These are phyloP conservation scores for Cylas formicarius DNA, from an alignment of 1,140 invertebrate genomes.

Conservation along the genomic window DNA sequence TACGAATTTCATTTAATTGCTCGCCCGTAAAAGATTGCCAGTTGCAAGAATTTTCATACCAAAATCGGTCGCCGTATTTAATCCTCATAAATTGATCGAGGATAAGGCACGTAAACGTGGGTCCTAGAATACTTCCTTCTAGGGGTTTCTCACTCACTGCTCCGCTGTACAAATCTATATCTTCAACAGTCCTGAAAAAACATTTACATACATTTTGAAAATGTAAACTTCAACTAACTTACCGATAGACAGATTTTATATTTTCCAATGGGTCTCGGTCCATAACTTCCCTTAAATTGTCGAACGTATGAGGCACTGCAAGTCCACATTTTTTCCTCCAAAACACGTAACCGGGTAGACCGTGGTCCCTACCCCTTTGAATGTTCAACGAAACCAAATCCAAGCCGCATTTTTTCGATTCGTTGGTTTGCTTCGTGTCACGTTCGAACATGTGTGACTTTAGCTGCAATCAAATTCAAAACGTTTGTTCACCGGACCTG, in stretches of 20 bases:
- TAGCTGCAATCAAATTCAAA: constrained; percentile 53
- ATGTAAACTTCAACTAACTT: no score
- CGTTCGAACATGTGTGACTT: constrained; percentile 69
- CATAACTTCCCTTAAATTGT: constrained; percentile 60
- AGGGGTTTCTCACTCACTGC: constrained; percentile 68
- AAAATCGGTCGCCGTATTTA: constrained; percentile 75
- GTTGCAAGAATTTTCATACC: constrained; percentile 69
- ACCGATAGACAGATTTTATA: constrained; percentile 60
- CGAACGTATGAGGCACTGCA: constrained; percentile 58
- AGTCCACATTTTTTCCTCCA: constrained; percentile 72
- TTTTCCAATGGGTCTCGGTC: constrained; percentile 54
- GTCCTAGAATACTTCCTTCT: constrained; percentile 65
- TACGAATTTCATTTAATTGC: constrained; percentile 81
- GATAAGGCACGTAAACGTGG: constrained; percentile 80
- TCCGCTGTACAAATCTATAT: constrained; percentile 83
- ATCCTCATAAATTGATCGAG: constrained; percentile 75
- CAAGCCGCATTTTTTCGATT: constrained; percentile 52
- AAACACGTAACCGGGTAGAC: constrained; percentile 68
- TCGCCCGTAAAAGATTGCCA: constrained; percentile 65
- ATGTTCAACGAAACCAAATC: constrained; percentile 83
- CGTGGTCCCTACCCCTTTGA: constrained; percentile 82
- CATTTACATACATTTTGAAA: no score
- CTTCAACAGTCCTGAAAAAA: constrained; percentile 61
- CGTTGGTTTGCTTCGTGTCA: constrained; percentile 23
- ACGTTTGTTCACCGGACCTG: no score